Evolutionary conservation across 2,888 invertebrate species (phyloP).

Genomic region (Synergus umbraculus): DNA sequence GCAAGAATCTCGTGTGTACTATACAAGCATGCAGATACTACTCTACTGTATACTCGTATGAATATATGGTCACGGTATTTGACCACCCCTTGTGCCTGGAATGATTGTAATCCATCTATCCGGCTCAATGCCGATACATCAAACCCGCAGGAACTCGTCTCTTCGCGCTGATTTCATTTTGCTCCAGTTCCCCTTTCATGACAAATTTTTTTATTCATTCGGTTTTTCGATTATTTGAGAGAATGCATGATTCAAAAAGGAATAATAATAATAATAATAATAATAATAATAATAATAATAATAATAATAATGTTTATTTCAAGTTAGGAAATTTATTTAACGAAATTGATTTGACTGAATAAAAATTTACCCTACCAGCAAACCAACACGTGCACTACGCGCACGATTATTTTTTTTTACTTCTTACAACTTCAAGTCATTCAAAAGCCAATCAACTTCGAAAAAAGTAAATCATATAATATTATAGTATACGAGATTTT

Average conservation of each 20-base stretch:
- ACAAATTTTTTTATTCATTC: neutral
- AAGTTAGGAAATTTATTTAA: too few relatives aligned
- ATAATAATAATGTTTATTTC: too few relatives aligned
- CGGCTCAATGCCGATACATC: constrained; percentile 73
- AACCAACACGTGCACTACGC: too few relatives aligned
- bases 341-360: too few relatives aligned
- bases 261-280: neutral
- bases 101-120: constrained; percentile 78
- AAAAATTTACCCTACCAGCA: too few relatives aligned
- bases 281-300: too few relatives aligned
- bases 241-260: neutral
- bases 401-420: too few relatives aligned
- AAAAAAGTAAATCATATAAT: too few relatives aligned
- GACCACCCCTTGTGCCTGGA: constrained; percentile 75
- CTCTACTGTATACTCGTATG: neutral
- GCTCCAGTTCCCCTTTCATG: constrained; percentile 32
- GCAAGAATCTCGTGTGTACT: constrained; percentile 51
- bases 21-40: constrained; percentile 49
- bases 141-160: constrained; percentile 62
- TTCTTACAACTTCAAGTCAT: too few relatives aligned
- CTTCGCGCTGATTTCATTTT: constrained; percentile 57
- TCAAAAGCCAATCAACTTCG: too few relatives aligned
- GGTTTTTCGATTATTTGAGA: constrained; percentile 26
- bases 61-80: constrained; percentile 74
- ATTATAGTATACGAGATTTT: too few relatives aligned